Evolutionary conservation across 1,140 invertebrate genomes (phyloP).

Genomic region (Brachionus koreanus): DNA sequence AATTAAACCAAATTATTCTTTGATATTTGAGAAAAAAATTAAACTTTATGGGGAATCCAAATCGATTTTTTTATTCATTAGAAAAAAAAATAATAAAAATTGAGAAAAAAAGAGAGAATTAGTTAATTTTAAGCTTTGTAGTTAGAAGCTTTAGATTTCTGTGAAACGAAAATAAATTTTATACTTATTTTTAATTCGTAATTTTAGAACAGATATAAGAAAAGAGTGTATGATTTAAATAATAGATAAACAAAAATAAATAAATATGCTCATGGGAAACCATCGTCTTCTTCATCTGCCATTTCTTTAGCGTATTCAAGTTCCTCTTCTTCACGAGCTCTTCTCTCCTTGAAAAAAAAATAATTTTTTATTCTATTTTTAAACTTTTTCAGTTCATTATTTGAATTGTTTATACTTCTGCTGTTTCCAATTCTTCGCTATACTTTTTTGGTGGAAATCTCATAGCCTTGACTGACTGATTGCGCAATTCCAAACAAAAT

Average conservation of each 20-base stretch:
- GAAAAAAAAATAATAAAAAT: conserved; percentile 1
- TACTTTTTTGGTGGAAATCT: conserved; percentile 97
- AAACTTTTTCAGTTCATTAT: too few relatives aligned
- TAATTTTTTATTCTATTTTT: conserved; percentile 42
- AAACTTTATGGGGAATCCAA: not conserved
- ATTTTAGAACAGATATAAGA: conserved; percentile 1
- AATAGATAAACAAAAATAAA: conserved; percentile 9
- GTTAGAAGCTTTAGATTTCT: not conserved
- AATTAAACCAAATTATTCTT: not conserved
- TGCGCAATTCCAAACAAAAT: conserved; percentile 94
- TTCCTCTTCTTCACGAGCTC: conserved; percentile 93
- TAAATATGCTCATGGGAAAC: conserved; percentile 31
- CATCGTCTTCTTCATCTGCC: conserved; percentile 88
- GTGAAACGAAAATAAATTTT: not conserved
- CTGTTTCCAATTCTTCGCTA: conserved; percentile 93
- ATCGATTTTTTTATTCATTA: conserved; percentile 5
- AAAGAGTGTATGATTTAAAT: conserved; percentile 11
- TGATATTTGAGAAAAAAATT: not conserved
- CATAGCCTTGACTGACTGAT: conserved; percentile 91
- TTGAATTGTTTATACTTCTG: too few relatives aligned
- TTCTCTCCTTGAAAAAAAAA: conserved; percentile 69
- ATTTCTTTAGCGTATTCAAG: conserved; percentile 96
- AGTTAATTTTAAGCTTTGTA: not conserved
- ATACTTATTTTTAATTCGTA: conserved; percentile 8
- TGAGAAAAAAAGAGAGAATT: not conserved